Evolutionary conservation across 2,888 invertebrate genomes (phyloP).

Genomic region (Chorisops tibialis): DNA sequence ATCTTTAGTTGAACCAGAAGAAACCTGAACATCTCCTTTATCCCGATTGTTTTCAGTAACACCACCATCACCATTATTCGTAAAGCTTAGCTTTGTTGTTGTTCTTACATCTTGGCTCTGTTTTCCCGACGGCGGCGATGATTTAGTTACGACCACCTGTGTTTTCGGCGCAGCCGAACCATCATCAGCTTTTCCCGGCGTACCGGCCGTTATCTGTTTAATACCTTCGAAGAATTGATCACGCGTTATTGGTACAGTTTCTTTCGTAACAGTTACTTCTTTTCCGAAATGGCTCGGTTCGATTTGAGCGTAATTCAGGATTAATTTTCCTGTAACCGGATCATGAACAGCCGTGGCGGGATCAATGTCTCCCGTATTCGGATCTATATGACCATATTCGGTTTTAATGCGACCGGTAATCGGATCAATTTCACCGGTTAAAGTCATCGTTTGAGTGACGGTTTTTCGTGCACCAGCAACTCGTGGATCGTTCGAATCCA

Average conservation of each 20-base stretch:
- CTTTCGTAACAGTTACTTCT: conserved; percentile 62
- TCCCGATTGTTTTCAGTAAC: conserved; percentile 53
- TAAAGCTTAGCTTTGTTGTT: conserved; percentile 76
- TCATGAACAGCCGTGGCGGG: conserved; percentile 56
- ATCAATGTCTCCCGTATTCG: conserved; percentile 59
- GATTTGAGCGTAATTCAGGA: conserved; percentile 64
- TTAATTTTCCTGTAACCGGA: conserved; percentile 62
- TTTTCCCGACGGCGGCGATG: not conserved
- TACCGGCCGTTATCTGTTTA: conserved; percentile 21
- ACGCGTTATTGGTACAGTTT: conserved; percentile 58
- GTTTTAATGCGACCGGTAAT: conserved; percentile 64
- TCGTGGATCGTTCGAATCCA: conserved; percentile 53
- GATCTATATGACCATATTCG: conserved; percentile 64
- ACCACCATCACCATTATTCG: conserved; percentile 74
- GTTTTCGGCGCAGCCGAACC: conserved; percentile 42
- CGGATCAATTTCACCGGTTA: conserved; percentile 63
- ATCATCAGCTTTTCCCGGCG: conserved; percentile 51
- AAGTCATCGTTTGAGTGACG: conserved; percentile 59
- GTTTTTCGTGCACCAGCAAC: conserved; percentile 46
- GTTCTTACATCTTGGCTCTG: conserved; percentile 54
- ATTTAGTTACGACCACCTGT: not conserved
- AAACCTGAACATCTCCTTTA: not conserved
- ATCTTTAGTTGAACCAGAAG: not conserved
- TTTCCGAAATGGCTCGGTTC: conserved; percentile 66
- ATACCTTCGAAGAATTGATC: conserved; percentile 37